A percentile compares a stretch with the other conserved stretches of the same genome.
phyloP scores from a whole-genome alignment of 2,888 invertebrate species.

The Sphecodes monilicornis region DNA sequence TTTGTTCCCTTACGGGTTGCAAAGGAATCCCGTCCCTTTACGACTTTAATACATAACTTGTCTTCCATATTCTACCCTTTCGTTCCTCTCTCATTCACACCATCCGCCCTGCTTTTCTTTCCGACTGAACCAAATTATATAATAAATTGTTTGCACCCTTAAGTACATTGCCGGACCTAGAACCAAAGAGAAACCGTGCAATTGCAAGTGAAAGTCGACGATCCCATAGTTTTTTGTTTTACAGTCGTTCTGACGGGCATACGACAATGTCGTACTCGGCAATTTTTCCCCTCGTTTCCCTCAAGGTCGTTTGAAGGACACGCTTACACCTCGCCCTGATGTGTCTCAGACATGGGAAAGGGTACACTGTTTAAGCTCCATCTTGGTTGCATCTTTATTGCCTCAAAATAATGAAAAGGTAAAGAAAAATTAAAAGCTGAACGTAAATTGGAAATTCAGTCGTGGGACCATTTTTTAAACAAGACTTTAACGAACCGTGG shows the following conservation, averaged over 20 bases:
- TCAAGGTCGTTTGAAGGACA: neutral
- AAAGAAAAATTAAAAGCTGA: neutral
- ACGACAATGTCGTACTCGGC: neutral
- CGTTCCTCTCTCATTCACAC: too few species aligned
- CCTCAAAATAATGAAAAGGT: neutral
- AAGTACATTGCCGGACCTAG: neutral
- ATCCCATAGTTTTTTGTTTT: neutral
- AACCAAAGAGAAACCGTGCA: neutral
- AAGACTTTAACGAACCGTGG: neutral
- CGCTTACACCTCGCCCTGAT: neutral
- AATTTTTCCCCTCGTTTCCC: neutral
- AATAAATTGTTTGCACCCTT: neutral
- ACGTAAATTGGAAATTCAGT: neutral
- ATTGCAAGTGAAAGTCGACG: neutral
- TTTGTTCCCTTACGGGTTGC: too few species aligned
- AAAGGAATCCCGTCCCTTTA: too few species aligned
- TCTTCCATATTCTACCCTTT: too few species aligned
- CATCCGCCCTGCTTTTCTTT: too few species aligned
- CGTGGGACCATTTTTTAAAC: neutral
- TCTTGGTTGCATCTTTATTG: neutral
- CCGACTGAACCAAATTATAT: too few species aligned
- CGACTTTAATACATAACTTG: too few species aligned
- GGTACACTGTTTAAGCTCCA: neutral
- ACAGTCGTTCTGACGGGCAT: neutral
- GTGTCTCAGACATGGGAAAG: neutral